Evolutionary conservation across 2,888 invertebrate species (phyloP).

Genomic region (Clusia tigrina): DNA sequence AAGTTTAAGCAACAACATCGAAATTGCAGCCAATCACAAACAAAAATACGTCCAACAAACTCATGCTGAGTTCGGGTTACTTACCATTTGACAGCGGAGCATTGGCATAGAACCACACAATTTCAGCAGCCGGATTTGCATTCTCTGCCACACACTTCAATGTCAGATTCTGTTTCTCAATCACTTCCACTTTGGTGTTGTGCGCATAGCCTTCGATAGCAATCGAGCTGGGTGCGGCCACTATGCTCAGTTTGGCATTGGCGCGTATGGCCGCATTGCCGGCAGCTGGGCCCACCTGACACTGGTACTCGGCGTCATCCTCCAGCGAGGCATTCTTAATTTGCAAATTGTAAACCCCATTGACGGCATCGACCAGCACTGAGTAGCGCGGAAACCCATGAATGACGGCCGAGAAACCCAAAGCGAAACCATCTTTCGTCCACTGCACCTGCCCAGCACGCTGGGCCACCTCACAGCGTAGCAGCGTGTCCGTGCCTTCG

Average conservation of each 20-base stretch:
- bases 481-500: constrained; percentile 81
- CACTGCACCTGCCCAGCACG: constrained; percentile 89
- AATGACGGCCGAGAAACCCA: constrained; percentile 79
- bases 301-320: constrained; percentile 96
- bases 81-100: constrained; percentile 44
- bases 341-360: constrained; percentile 87
- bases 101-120: constrained; percentile 58
- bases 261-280: constrained; percentile 85
- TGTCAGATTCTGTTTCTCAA: constrained; percentile 58
- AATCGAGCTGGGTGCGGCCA: constrained; percentile 59
- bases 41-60: not conserved
- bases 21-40: constrained; percentile 18
- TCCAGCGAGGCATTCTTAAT: constrained; percentile 88
- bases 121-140: constrained; percentile 60
- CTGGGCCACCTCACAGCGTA: constrained; percentile 86
- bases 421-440: constrained; percentile 93
- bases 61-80: constrained; percentile 33
- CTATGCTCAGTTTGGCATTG: constrained; percentile 82
- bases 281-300: constrained; percentile 90
- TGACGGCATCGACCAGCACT: constrained; percentile 82
- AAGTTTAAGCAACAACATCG: not conserved
- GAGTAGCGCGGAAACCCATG: constrained; percentile 88
- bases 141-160: constrained; percentile 59
- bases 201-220: constrained; percentile 58
- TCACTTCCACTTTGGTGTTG: constrained; percentile 59